Evolutionary conservation across 1,140 invertebrate species (phyloP).

Genomic region (Uloborus diversus): DNA sequence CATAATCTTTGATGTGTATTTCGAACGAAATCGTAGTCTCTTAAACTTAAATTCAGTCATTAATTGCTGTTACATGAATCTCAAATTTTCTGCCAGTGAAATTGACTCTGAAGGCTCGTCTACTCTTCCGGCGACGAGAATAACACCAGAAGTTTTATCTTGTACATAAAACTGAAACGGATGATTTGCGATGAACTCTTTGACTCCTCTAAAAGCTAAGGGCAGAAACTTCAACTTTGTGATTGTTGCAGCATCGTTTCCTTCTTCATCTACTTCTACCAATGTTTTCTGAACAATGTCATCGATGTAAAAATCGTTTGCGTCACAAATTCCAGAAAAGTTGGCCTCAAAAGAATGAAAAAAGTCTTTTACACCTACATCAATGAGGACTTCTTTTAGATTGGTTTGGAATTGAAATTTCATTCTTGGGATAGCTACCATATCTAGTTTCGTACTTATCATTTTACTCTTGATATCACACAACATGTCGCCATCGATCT

Average conservation of each 20-base stretch:
- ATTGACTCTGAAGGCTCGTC: conserved; percentile 9
- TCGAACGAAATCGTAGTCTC: no score
- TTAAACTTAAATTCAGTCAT: no score
- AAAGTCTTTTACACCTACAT: conserved; percentile 13
- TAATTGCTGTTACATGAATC: no score
- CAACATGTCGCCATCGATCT: not conserved
- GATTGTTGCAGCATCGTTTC: conserved; percentile 77
- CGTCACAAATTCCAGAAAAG: not conserved
- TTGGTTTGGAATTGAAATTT: not conserved
- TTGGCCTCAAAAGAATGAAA: conserved; percentile 4
- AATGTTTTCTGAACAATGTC: conserved; percentile 74
- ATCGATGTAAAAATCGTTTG: conserved; percentile 67
- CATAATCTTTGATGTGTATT: no score
- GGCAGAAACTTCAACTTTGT: conserved; percentile 65
- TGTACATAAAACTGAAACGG: conserved; percentile 78
- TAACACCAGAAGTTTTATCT: conserved; percentile 70
- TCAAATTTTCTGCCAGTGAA: not conserved
- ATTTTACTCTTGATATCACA: not conserved
- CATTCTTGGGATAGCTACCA: not conserved
- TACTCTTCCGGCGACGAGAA: conserved; percentile 73
- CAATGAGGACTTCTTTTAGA: not conserved
- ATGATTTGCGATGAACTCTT: conserved; percentile 74
- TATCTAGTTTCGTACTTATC: not conserved
- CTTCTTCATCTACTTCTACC: conserved; percentile 82
- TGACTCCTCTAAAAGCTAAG: conserved; percentile 28